These are phyloP conservation scores for Bombus affinis DNA, from an alignment of 1,140 invertebrate species.

Conservation along the genomic window DNA sequence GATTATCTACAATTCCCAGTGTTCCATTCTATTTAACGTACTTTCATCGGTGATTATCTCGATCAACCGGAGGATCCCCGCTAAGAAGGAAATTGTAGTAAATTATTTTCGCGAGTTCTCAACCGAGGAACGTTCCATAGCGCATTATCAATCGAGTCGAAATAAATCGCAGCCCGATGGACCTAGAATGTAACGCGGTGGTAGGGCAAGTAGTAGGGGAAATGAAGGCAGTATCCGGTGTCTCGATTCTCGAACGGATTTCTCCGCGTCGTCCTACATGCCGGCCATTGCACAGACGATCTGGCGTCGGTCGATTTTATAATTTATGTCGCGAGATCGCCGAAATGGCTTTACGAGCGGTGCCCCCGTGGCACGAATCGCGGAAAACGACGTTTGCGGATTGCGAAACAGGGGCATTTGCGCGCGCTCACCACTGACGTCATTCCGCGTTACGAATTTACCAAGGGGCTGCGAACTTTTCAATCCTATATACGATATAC, in stretches of 20 bases:
- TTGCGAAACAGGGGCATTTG: constrained; percentile 37
- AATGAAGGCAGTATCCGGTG: neutral
- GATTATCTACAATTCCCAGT: neutral
- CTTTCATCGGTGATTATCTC: neutral
- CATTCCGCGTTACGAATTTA: constrained; percentile 20
- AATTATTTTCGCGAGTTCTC: neutral
- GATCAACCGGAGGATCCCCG: neutral
- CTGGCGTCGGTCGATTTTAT: constrained; percentile 46
- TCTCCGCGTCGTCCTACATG: constrained; percentile 13
- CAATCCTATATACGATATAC: neutral
- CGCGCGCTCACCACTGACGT: constrained; percentile 31
- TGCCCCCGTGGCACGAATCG: constrained; percentile 36
- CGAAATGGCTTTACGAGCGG: constrained; percentile 27
- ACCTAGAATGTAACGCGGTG: neutral
- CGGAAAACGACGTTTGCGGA: constrained; percentile 17
- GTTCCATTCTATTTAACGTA: neutral
- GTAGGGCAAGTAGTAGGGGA: neutral
- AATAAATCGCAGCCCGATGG: constrained; percentile 8
- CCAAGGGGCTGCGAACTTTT: constrained; percentile 11
- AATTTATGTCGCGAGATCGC: constrained; percentile 40
- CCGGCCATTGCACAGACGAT: constrained; percentile 32
- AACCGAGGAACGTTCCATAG: neutral
- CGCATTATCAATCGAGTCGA: neutral
- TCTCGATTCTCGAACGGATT: constrained; percentile 5
- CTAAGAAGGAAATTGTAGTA: neutral